phyloP scores from a whole-genome alignment of 1,140 invertebrate genomes.

The Saxidomus purpurata region DNA sequence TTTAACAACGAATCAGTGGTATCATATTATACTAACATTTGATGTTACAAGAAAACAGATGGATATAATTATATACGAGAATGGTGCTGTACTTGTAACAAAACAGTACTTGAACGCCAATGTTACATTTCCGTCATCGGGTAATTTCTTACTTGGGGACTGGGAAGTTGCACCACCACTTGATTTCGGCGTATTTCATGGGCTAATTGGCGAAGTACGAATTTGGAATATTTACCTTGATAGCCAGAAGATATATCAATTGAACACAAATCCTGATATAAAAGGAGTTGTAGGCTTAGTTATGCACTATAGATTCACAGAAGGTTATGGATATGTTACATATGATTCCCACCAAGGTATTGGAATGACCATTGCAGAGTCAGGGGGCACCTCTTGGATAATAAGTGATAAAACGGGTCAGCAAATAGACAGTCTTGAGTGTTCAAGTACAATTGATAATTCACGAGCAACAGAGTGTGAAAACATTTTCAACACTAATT shows the following conservation, averaged over 20 bases:
- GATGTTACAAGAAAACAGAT: slow-evolving; percentile 8
- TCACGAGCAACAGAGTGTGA: slow-evolving; percentile 34
- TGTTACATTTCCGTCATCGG: slow-evolving; percentile 41
- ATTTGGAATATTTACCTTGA: slow-evolving; percentile 67
- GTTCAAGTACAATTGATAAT: background rate
- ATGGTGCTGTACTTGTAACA: background rate
- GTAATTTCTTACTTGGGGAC: slow-evolving; percentile 48
- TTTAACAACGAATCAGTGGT: slow-evolving; percentile 38
- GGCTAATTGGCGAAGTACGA: slow-evolving; percentile 62
- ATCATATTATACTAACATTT: slow-evolving; percentile 59
- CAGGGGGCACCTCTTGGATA: slow-evolving; percentile 40
- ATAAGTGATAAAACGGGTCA: slow-evolving; percentile 45
- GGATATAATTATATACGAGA: slow-evolving; percentile 19
- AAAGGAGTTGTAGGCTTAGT: slow-evolving; percentile 48
- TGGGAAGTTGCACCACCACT: slow-evolving; percentile 51
- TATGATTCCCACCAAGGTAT: slow-evolving; percentile 33
- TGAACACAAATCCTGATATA: slow-evolving; percentile 29
- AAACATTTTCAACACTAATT: slow-evolving; percentile 29
- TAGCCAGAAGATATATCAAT: slow-evolving; percentile 34
- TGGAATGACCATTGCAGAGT: slow-evolving; percentile 54
- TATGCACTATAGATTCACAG: slow-evolving; percentile 58
- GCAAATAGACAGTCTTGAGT: slow-evolving; percentile 2
- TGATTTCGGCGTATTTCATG: slow-evolving; percentile 46
- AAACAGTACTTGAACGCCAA: background rate
- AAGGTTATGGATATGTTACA: slow-evolving; percentile 56